Conservation (phyloP, 1,140 invertebrate species). For the Stenopsyche tienmushanensis region DNA sequence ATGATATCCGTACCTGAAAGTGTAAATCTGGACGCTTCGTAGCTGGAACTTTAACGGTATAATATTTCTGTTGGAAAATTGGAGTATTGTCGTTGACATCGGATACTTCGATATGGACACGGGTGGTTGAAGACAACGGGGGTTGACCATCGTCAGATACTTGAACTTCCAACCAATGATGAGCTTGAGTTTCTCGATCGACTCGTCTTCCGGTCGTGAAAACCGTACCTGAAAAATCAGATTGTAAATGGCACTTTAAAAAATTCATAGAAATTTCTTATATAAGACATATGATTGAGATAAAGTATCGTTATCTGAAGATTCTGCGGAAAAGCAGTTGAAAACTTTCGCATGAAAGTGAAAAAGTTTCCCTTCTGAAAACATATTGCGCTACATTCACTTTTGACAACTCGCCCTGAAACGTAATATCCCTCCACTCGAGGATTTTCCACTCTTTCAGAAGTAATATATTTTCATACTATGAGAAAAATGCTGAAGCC, state of each 20-base stretch:
- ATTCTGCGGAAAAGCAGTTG: too few species aligned
- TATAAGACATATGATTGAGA: too few species aligned
- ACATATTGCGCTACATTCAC: too few species aligned
- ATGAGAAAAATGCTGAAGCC: too few species aligned
- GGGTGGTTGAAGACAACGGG: constrained; percentile 74
- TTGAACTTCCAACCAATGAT: constrained; percentile 84
- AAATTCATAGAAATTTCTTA: too few species aligned
- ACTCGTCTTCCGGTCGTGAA: constrained; percentile 78
- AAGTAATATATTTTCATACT: too few species aligned
- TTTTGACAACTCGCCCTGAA: too few species aligned
- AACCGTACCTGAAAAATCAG: constrained; percentile 68
- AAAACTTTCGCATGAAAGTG: too few species aligned
- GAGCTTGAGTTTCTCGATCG: constrained; percentile 80
- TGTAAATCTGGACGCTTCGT: constrained; percentile 58
- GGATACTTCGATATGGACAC: constrained; percentile 77
- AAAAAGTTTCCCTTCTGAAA: too few species aligned
- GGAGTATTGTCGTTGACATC: constrained; percentile 86
- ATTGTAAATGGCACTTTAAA: neutral
- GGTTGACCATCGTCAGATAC: constrained; percentile 79
- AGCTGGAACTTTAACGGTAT: constrained; percentile 77
- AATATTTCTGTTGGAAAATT: constrained; percentile 77
- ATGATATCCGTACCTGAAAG: constrained; percentile 63
- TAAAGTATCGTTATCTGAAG: too few species aligned
- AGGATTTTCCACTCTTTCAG: too few species aligned
- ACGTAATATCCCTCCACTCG: too few species aligned